Evolutionary conservation across 2,113 vertebrate genomes (phyloP).

Genomic region (Lycocorax pyrrhopterus): DNA sequence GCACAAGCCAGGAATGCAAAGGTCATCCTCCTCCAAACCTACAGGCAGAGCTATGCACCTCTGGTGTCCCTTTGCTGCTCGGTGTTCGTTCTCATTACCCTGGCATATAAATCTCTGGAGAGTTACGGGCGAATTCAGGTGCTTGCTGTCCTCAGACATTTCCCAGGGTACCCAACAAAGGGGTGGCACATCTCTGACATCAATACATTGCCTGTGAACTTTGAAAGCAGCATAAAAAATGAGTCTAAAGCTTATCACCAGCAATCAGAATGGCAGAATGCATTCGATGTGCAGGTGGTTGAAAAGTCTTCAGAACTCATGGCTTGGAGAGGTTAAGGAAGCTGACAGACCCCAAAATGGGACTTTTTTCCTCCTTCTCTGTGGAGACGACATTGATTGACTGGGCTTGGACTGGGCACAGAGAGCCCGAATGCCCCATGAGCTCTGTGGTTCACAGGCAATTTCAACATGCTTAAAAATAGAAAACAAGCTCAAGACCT

Average conservation of each 20-base stretch:
- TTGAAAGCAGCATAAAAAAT: constrained; percentile 6
- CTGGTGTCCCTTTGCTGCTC: background rate
- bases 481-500: background rate
- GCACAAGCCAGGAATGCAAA: background rate
- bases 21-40: background rate
- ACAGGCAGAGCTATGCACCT: background rate
- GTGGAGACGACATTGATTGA: background rate
- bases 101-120: background rate
- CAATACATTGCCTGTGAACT: background rate
- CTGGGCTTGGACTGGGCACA: background rate
- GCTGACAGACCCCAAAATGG: background rate
- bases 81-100: background rate
- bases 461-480: background rate
- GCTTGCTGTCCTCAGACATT: background rate
- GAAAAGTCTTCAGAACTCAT: background rate
- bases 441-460: background rate
- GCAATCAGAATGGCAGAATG: background rate
- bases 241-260: background rate
- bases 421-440: background rate
- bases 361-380: background rate
- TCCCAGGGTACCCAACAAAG: background rate
- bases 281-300: background rate
- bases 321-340: background rate
- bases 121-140: background rate
- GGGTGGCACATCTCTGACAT: background rate